Evolutionary conservation across 1,140 invertebrate species (phyloP).

Genomic region (Formica exsecta): DNA sequence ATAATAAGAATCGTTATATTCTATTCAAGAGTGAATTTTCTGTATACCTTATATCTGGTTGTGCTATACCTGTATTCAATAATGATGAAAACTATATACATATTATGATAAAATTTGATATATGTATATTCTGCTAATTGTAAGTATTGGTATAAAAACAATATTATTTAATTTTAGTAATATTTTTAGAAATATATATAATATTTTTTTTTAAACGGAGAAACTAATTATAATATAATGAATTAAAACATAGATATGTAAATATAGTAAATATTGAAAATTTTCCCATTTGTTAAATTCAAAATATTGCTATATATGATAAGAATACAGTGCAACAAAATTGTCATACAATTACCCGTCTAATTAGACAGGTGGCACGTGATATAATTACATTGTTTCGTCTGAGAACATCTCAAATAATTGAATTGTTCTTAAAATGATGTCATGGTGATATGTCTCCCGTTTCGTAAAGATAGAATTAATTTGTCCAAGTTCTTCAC

Average conservation of each 20-base stretch:
- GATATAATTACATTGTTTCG: slow-evolving; percentile 30
- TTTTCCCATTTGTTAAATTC: slow-evolving; percentile 6
- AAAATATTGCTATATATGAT: background rate
- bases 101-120: background rate
- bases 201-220: background rate
- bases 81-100: background rate
- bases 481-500: slow-evolving; percentile 8
- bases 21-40: too few species aligned
- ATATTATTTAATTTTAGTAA: background rate
- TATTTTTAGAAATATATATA: too few species aligned
- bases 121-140: background rate
- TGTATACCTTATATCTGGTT: background rate
- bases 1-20: background rate
- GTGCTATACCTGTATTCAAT: background rate
- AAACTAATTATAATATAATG: slow-evolving; percentile 9
- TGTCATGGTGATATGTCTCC: background rate
- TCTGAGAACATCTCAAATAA: slow-evolving; percentile 23
- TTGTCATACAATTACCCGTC: background rate
- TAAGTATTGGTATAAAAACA: background rate
- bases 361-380: slow-evolving; percentile 5
- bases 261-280: too few species aligned
- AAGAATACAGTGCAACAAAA: slow-evolving; percentile 7
- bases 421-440: slow-evolving; percentile 37
- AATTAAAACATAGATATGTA: background rate
- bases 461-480: slow-evolving; percentile 40